Evolutionary conservation across 2,888 invertebrate genomes (phyloP).

Genomic region (Rutpela maculata): DNA sequence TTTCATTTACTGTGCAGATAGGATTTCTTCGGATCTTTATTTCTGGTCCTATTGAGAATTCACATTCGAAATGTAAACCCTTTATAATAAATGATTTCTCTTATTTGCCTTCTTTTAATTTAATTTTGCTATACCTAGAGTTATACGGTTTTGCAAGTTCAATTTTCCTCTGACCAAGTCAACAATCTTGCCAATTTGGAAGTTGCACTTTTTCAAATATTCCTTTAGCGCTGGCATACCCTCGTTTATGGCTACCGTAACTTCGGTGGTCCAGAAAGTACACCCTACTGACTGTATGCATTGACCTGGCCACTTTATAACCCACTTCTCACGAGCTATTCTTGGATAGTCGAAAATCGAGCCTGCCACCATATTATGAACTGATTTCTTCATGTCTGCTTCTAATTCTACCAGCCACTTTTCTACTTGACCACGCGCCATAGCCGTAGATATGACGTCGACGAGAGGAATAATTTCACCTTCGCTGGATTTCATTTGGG

Average conservation of each 20-base stretch:
- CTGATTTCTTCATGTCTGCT: constrained; percentile 90
- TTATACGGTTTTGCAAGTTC: constrained; percentile 90
- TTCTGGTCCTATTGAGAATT: too few relatives aligned
- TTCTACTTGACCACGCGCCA: constrained; percentile 95
- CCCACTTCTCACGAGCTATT: constrained; percentile 84
- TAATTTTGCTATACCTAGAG: too few relatives aligned
- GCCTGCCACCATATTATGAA: constrained; percentile 82
- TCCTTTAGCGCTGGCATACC: constrained; percentile 76
- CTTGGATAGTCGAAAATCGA: constrained; percentile 84
- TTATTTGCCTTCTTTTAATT: too few relatives aligned
- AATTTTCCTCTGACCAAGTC: constrained; percentile 91
- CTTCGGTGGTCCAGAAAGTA: constrained; percentile 93
- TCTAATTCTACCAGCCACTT: constrained; percentile 96
- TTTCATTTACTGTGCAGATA: too few relatives aligned
- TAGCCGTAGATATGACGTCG: constrained; percentile 87
- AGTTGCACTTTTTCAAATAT: constrained; percentile 84
- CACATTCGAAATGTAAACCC: too few relatives aligned
- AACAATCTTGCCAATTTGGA: constrained; percentile 88
- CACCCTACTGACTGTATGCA: constrained; percentile 87
- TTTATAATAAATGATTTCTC: too few relatives aligned
- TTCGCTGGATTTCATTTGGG: constrained; percentile 91
- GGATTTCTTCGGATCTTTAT: too few relatives aligned
- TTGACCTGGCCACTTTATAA: constrained; percentile 95
- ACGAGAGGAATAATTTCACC: constrained; percentile 88
- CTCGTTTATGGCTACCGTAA: constrained; percentile 85